Base-by-base conservation (phyloP, 2,797 vertebrate species). In the Sparidentex hasta region DNA sequence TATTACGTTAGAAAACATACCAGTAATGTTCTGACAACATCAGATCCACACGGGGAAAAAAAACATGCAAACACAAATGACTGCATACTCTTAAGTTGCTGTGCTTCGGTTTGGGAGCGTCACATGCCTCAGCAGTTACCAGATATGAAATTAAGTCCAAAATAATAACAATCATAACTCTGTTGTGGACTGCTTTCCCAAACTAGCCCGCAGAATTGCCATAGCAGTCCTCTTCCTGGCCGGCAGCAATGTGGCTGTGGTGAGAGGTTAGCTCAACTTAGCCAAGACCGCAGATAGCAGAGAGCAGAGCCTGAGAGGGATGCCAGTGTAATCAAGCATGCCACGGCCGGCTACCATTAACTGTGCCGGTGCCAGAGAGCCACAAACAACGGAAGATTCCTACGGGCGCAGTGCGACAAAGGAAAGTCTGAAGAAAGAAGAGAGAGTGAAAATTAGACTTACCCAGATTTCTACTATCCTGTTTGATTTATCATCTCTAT, bases 241-340 rank as follows among this genome's bases (percentile, higher is more conserved):
- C 93, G 89, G 88, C 92, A 94, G 91, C 87, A 92, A 90, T 88
- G 94, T 90, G 87, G 88, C 93, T 94, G 94, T 93, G 95, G 93
- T 92, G 93, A 93, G 91, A 95, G 94, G 95, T 94, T 91, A 89
- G 91, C 89, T 86, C 80, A 83, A 90, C 85, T 89, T 88, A 85
- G 90, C 87, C 88, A 88, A 91, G 87, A 93, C 92, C 73, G 78
- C 87, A 83, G 84, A 89, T 81, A 88, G 88, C 86, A 85, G 73
- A 82, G 81, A 90, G 88, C 89, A 70, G 76, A 91, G 88, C 78
- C 76, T 54, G 81, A 84, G 84, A 89, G 91, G 95, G 94, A 96
- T 95, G 95, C 96, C 97, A 97, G 95, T 90, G 94, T 95, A 95
- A 95, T 96, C 93, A 94, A 93, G 91, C 95, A 88, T 87, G 95